phyloP scores from a whole-genome alignment of 1,140 invertebrate species.

The Cecropterus lyciades region DNA sequence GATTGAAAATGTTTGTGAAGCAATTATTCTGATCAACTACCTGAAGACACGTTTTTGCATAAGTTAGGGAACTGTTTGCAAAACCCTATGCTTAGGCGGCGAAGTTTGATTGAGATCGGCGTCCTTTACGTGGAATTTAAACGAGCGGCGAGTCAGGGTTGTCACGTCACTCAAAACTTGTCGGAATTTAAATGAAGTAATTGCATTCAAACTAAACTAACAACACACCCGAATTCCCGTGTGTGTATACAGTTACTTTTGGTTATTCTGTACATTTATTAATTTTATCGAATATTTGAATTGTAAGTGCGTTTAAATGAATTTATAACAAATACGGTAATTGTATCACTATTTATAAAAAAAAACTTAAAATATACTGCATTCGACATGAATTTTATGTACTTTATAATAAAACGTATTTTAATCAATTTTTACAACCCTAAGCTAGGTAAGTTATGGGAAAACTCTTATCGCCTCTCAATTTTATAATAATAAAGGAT shows the following conservation, averaged over 20 bases:
- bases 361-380: no score
- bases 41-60: slow-evolving; percentile 55
- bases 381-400: no score
- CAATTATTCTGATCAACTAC: slow-evolving; percentile 40
- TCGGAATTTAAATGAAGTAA: slow-evolving; percentile 4
- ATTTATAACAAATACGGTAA: no score
- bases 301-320: no score
- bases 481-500: slow-evolving; percentile 56
- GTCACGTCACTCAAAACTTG: slow-evolving; percentile 14
- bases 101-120: slow-evolving; percentile 66
- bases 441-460: slow-evolving; percentile 45
- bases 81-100: slow-evolving; percentile 45
- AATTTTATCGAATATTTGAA: no score
- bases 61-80: slow-evolving; percentile 54
- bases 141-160: slow-evolving; percentile 39
- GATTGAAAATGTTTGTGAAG: slow-evolving; percentile 37
- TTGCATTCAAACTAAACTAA: slow-evolving; percentile 3
- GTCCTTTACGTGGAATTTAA: slow-evolving; percentile 60
- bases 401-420: no score
- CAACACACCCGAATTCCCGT: no score
- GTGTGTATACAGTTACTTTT: no score
- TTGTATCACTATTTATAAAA: no score
- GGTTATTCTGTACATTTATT: no score
- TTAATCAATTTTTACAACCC: slow-evolving; percentile 8
- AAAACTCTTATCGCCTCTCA: slow-evolving; percentile 49